phyloP scores from a whole-genome alignment of 2,113 vertebrate species.

The Coreoperca whiteheadi region DNA sequence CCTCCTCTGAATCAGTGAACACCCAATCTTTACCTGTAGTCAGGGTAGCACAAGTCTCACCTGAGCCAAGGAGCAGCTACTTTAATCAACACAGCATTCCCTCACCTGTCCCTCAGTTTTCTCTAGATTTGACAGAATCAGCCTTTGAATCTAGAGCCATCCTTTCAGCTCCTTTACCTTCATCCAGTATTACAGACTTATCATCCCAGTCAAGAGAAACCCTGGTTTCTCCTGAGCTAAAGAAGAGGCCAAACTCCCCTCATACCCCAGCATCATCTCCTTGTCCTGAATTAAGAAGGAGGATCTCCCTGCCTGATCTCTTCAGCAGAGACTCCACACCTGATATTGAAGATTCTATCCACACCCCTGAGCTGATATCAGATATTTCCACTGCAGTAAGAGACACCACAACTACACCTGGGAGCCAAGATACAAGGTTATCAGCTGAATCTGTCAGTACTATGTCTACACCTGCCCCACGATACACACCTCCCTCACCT shows the following conservation, averaged over 20 bases:
- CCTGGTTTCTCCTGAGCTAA: slow-evolving; percentile 44
- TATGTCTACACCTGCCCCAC: slow-evolving; percentile 58
- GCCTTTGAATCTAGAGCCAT: slow-evolving; percentile 45
- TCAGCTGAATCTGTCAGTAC: slow-evolving; percentile 41
- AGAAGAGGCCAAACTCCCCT: slow-evolving; percentile 35
- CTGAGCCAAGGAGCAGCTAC: slow-evolving; percentile 20
- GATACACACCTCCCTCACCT: slow-evolving; percentile 68
- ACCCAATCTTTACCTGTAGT: slow-evolving; percentile 24
- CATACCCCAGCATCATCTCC: slow-evolving; percentile 64
- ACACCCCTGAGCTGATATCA: slow-evolving; percentile 53
- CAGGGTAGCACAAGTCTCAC: slow-evolving; percentile 14
- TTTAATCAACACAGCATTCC: slow-evolving; percentile 47
- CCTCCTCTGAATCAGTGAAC: slow-evolving; percentile 44
- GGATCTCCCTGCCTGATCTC: slow-evolving; percentile 75
- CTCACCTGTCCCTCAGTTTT: slow-evolving; percentile 40
- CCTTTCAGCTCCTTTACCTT: slow-evolving; percentile 45
- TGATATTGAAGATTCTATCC: slow-evolving; percentile 46
- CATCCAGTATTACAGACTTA: slow-evolving; percentile 35
- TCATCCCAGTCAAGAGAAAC: slow-evolving; percentile 43
- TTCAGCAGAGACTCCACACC: slow-evolving; percentile 76
- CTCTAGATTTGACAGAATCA: slow-evolving; percentile 42
- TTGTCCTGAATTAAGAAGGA: slow-evolving; percentile 62
- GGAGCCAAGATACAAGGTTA: slow-evolving; percentile 34
- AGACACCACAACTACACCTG: slow-evolving; percentile 38
- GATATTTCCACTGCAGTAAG: slow-evolving; percentile 14